Conservation (phyloP, 2,113 vertebrate genomes). For the Amazona guildingii region DNA sequence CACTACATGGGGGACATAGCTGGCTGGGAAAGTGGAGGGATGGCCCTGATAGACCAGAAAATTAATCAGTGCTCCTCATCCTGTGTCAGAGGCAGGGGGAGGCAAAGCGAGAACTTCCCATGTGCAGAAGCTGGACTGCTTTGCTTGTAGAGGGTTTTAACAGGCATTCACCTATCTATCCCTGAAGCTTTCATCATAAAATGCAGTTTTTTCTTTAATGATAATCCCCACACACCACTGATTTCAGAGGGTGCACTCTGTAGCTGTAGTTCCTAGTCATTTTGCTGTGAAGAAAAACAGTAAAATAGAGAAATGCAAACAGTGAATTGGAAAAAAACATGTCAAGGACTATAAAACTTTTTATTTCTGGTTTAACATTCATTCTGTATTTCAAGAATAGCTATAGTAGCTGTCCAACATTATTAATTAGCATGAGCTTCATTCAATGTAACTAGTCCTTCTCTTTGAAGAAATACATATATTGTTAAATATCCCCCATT, state of each 20-base stretch:
- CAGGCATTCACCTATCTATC: background rate
- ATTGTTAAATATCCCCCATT: background rate
- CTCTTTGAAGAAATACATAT: slow-evolving; percentile 30
- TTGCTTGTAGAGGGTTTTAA: background rate
- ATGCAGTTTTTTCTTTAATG: background rate
- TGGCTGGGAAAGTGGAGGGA: background rate
- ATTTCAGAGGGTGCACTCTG: background rate
- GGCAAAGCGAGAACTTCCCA: background rate
- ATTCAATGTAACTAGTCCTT: slow-evolving; percentile 2
- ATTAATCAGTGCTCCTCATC: background rate
- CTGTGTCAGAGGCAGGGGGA: background rate
- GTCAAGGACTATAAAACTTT: slow-evolving; percentile 53
- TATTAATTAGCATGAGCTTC: slow-evolving; percentile 58
- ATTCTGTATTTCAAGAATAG: slow-evolving; percentile 58
- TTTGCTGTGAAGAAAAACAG: slow-evolving; percentile 31
- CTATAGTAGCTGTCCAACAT: background rate
- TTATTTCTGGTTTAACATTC: slow-evolving; percentile 50
- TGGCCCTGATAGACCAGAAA: background rate
- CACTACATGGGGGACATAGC: fast-evolving
- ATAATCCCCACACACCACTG: background rate
- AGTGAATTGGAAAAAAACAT: slow-evolving; percentile 24
- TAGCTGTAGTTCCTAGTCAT: background rate
- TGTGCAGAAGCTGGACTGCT: background rate
- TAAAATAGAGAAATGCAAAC: slow-evolving; percentile 25
- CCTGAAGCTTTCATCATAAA: background rate